phyloP scores from a whole-genome alignment of 2,113 vertebrate genomes.

The Hystrix cristata region DNA sequence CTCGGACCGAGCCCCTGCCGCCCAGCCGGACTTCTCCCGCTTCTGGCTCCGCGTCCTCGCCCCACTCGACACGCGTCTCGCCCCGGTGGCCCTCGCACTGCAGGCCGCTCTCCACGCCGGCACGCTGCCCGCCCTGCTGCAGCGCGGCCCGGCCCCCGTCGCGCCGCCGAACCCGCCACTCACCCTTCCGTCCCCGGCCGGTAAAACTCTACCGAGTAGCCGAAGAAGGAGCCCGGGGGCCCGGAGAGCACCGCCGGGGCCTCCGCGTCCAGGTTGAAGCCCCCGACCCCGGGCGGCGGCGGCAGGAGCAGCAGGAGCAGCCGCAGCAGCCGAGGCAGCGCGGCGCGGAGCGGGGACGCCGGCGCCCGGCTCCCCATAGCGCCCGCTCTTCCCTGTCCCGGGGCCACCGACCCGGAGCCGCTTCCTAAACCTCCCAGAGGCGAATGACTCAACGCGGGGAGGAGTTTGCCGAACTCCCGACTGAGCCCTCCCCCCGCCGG shows the following conservation, averaged over 20 bases:
- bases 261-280: conserved; percentile 94
- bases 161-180: conserved; percentile 73
- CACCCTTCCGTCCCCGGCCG: conserved; percentile 91
- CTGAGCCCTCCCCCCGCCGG: conserved; percentile 80
- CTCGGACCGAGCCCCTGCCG: conserved; percentile 41
- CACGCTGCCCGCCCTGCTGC: conserved; percentile 23
- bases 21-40: conserved; percentile 10
- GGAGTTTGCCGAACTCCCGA: conserved; percentile 83
- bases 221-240: conserved; percentile 93
- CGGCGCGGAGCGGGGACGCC: conserved; percentile 64
- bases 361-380: conserved; percentile 78
- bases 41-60: conserved; percentile 29
- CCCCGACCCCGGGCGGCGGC: conserved; percentile 85
- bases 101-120: conserved; percentile 30
- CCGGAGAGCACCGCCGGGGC: conserved; percentile 91
- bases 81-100: neutral
- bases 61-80: neutral
- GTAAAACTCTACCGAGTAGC: conserved; percentile 96
- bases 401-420: conserved; percentile 85
- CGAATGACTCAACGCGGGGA: conserved; percentile 85
- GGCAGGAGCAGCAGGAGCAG: conserved; percentile 78
- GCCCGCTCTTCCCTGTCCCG: conserved; percentile 82
- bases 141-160: neutral
- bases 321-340: conserved; percentile 52
- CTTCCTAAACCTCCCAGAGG: conserved; percentile 85